Percentiles rank a stretch among this genome's conserved stretches.
Evolutionary conservation across 1,140 invertebrate genomes (phyloP).

Genomic region (Battus philenor): DNA sequence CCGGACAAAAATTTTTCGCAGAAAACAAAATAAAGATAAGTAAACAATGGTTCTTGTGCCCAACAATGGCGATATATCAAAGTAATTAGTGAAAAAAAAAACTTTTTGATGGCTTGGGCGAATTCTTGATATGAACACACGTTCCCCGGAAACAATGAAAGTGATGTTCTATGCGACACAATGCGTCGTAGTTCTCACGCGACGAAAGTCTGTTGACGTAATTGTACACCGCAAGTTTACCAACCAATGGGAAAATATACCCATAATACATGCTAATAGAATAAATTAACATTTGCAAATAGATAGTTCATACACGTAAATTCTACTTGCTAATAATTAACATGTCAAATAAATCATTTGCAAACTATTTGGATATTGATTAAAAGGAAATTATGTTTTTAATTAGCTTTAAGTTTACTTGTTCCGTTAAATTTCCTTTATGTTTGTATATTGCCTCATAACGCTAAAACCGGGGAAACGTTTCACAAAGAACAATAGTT

Average conservation of each 20-base stretch:
- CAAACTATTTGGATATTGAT: too few species aligned
- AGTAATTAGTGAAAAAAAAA: conserved; percentile 13
- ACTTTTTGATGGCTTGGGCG: conserved; percentile 1
- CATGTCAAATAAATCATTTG: neutral
- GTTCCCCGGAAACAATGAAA: conserved; percentile 42
- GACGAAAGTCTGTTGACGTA: conserved; percentile 47
- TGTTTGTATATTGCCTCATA: too few species aligned
- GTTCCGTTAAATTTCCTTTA: too few species aligned
- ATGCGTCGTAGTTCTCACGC: conserved; percentile 43
- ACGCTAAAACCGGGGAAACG: too few species aligned
- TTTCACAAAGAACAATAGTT: too few species aligned
- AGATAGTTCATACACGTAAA: neutral
- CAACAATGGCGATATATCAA: conserved; percentile 5
- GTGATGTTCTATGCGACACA: conserved; percentile 40
- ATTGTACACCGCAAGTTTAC: conserved; percentile 29
- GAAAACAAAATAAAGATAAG: too few species aligned
- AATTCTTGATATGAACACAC: conserved; percentile 2
- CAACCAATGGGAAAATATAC: conserved; percentile 25
- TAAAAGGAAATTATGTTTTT: too few species aligned
- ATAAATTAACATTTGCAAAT: neutral
- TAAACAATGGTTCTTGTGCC: conserved; percentile 1
- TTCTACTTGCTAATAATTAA: neutral
- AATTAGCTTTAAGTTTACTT: too few species aligned
- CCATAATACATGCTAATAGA: conserved; percentile 9
- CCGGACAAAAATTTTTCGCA: too few species aligned